Evolutionary conservation across 2,888 invertebrate species (phyloP), one percentile per base, ranked within the genome.

Genomic region (Pimpla rufipes): DNA sequence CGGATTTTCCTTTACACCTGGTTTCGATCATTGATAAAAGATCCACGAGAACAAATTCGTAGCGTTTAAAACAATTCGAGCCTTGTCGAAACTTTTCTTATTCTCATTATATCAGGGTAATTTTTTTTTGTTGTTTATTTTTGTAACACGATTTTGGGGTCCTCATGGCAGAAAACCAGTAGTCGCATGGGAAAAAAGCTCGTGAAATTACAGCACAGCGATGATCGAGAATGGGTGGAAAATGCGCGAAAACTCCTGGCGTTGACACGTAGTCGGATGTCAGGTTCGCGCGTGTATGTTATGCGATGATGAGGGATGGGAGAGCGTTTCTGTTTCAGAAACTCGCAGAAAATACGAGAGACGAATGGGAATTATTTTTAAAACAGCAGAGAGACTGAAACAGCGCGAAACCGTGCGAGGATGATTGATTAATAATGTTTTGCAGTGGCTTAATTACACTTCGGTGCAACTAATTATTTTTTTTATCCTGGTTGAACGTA

Each of bases 151-250:
- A 7, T 59, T 55, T 64, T 73, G 57, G 55, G 57, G 40, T 67
- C 42, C 74, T 16, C 52, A 70, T 55, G 66, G 45, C 13, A 40
- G 23, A 57, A 23, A 57, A 47, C 37, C 29, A 40, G 55, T 45
- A 75, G 64, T 62, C 76, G 37, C 66, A 40, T 29, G 76, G 23
- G 59, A 75, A 62, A 45, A 42, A 64, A 64, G 21, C 35, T 18
- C 55, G 68, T 57, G 64, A 71, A 71, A 71, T 81, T 66, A 62
- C 73, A 67, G 66, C 50, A 47, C 21, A 73, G 64, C 82, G 74
- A 82, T 70, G 82, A 79, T 68, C 82, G 82, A 52, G 73, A 73
- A 74, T 68, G 76, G 45, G 59, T 52, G 71, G n/a, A 76, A 75
- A 78, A 70, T 37, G 55, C 74, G 74, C 7, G 71, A 79, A 78